Evolutionary conservation across 2,113 vertebrate species (phyloP).

Genomic region (Engraulis encrasicolus): DNA sequence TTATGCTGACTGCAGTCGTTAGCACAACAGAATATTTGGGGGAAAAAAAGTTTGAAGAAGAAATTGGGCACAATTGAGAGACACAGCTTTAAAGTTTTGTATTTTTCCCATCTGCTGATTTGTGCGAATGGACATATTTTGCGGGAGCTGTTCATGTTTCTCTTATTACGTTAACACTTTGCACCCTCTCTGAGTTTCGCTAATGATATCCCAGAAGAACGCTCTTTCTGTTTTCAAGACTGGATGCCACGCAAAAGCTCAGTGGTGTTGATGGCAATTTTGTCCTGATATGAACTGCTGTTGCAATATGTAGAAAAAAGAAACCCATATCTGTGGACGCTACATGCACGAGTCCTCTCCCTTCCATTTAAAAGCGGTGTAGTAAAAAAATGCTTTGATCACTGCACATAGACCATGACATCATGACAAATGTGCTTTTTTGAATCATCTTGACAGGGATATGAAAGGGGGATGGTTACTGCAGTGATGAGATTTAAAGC

Average conservation of each 20-base stretch:
- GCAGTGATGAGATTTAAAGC: background rate
- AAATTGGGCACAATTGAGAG: conserved; percentile 31
- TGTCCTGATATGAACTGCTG: background rate
- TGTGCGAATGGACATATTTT: conserved; percentile 40
- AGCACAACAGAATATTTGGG: conserved; percentile 48
- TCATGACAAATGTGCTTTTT: background rate
- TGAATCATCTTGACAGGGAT: background rate
- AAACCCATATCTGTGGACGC: conserved; percentile 44
- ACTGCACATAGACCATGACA: background rate
- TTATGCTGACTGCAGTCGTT: conserved; percentile 60
- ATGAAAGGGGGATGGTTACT: background rate
- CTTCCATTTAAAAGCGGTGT: background rate
- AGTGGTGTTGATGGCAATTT: conserved; percentile 40
- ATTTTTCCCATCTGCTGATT: conserved; percentile 43
- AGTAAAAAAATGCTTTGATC: background rate
- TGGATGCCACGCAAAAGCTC: conserved; percentile 22
- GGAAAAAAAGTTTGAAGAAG: conserved; percentile 31
- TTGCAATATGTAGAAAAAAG: background rate
- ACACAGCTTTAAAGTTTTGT: background rate
- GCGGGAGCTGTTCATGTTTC: conserved; percentile 48
- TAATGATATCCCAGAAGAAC: conserved; percentile 67
- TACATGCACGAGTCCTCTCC: conserved; percentile 29
- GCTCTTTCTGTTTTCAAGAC: conserved; percentile 37
- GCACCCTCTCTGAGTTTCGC: conserved; percentile 60
- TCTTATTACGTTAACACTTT: conserved; percentile 53